Conservation (phyloP, 30 jellyfish, hydroid and myxozoan genomes). For the Pseudorhiza aurosa region DNA sequence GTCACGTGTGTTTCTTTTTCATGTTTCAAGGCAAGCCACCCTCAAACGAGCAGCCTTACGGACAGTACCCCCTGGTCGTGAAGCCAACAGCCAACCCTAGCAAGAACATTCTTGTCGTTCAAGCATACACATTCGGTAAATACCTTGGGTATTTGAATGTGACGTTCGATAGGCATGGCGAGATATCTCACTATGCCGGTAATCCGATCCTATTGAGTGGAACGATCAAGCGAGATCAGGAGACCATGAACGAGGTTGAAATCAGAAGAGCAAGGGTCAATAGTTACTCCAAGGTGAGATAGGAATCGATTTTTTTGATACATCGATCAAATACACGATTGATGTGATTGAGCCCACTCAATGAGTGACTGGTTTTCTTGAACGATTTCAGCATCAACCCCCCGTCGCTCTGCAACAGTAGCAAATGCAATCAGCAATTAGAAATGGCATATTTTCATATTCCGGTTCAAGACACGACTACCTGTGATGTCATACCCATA, state of each 20-base stretch:
- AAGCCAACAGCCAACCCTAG: constrained; percentile 68
- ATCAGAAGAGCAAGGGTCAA: constrained; percentile 37
- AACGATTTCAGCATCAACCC: too few species aligned
- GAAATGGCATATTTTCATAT: too few species aligned
- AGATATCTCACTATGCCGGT: constrained; percentile 68
- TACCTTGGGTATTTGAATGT: constrained; percentile 89
- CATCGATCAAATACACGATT: too few species aligned
- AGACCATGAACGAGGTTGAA: constrained; percentile 40
- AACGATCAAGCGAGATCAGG: constrained; percentile 68
- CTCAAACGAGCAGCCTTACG: constrained; percentile 78
- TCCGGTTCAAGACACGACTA: too few species aligned
- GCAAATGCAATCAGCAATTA: too few species aligned
- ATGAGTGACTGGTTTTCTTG: too few species aligned
- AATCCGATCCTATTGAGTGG: constrained; percentile 89
- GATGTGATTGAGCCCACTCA: too few species aligned
- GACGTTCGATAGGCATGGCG: constrained; percentile 81
- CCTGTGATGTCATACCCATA: too few species aligned
- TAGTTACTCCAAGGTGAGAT: constrained; percentile 49
- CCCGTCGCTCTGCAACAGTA: too few species aligned
- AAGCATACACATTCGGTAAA: constrained; percentile 93
- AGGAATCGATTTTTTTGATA: too few species aligned
- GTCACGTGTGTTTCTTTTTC: background rate
- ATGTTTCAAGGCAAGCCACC: constrained; percentile 78
- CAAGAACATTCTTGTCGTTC: constrained; percentile 81
- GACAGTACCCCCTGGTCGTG: constrained; percentile 84